Evolutionary conservation across 2,888 invertebrate species (phyloP), one percentile per base, ranked within the genome.

Genomic region (Globia sparganii): DNA sequence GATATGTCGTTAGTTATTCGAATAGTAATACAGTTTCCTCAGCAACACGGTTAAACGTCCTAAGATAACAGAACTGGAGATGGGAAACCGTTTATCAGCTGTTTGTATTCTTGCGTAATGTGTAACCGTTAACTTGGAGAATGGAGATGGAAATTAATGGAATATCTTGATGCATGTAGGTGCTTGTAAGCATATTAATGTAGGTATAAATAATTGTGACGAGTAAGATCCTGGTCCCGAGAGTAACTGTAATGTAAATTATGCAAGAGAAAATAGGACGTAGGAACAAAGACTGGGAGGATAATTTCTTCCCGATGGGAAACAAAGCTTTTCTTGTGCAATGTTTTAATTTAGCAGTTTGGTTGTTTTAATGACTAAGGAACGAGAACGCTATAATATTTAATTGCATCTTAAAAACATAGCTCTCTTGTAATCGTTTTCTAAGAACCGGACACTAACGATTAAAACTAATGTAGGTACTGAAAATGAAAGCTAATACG

Each of bases 91-190:
- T 86, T 71, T 74, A 82, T 82, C 86, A 82, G 74, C 64, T 82
- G 83, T 83, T 83, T 86, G 83, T 83, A 77, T 81, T 83, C 81
- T 76, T 81, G 76, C 58, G 76, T 76, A 83, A 83, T 72, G 72
- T 72, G 72, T 85, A 81, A 83, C 82, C 69, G 82, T 83, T 83
- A 83, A 72, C 73, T 82, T 70, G 58, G 67, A 67, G 82, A 76
- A 68, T 70, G 56, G 49, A 83, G 82, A 86, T 83, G 86, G 83
- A 77, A 83, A 83, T 83, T 83, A 86, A 83, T 86, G 83, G 77
- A 72, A 77, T 77, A 81, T 83, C 67, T 74, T 79, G 62, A 74
- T 83, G 86, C 68, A 82, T 73, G 86, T 72, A 72, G 86, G 71
- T 34, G 77, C 77, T 72, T 72, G 68, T 67, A 72, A 67, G 73